These are phyloP conservation scores for Scaptomyza graminum DNA, from an alignment of 1,140 invertebrate species.

Conservation along the genomic window DNA sequence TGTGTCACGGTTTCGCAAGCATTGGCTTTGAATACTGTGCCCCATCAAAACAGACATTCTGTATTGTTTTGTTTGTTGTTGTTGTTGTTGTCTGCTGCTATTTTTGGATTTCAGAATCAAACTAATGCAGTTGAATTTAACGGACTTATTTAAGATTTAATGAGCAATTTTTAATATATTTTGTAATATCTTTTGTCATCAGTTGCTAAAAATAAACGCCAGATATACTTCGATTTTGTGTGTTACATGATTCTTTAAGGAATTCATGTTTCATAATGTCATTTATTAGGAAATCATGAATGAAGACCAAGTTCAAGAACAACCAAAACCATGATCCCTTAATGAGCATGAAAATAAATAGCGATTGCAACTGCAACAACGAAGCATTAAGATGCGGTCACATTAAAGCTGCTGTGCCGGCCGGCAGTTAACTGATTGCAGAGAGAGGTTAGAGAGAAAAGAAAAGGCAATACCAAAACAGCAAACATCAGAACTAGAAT, in stretches of 20 bases:
- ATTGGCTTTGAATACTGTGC: conserved; percentile 61
- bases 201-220: background rate
- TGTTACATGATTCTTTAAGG: no score
- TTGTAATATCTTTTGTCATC: no score
- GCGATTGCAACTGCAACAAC: conserved; percentile 6
- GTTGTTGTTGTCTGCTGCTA: conserved; percentile 23
- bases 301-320: conserved; percentile 20
- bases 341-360: conserved; percentile 4
- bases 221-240: no score
- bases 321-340: conserved; percentile 15
- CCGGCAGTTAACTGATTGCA: conserved; percentile 44
- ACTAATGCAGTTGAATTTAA: conserved; percentile 54
- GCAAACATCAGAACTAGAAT: conserved; percentile 30
- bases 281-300: conserved; percentile 33
- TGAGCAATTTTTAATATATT: conserved; percentile 19
- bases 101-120: conserved; percentile 33
- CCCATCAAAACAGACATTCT: conserved; percentile 11
- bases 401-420: conserved; percentile 74
- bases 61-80: no score
- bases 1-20: conserved; percentile 73
- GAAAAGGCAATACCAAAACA: no score
- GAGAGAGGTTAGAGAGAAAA: background rate
- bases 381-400: conserved; percentile 60
- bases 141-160: conserved; percentile 36
- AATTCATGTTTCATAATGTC: no score